A percentile compares a stretch with the other conserved stretches of the same genome.
Evolutionary conservation across 2,888 invertebrate genomes (phyloP).

Genomic region (Cynaeus angustus): DNA sequence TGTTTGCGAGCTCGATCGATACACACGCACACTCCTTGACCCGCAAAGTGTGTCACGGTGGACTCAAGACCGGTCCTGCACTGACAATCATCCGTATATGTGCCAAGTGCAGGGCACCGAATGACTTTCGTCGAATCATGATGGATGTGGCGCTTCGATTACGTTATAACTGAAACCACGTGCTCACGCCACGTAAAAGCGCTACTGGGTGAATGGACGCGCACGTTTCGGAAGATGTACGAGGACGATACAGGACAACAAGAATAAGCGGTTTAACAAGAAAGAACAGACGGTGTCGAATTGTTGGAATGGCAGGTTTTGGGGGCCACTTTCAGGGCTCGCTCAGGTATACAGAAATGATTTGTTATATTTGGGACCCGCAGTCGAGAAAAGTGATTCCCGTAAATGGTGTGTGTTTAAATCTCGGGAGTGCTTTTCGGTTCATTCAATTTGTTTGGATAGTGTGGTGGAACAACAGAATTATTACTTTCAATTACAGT

Average conservation of each 20-base stretch:
- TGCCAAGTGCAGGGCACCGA: slow-evolving; percentile 32
- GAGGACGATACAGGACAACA: slow-evolving; percentile 7
- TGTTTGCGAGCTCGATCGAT: slow-evolving; percentile 43
- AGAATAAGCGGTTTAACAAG: slow-evolving; percentile 15
- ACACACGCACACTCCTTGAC: slow-evolving; percentile 69
- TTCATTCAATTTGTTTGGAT: slow-evolving; percentile 1
- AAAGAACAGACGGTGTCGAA: slow-evolving; percentile 18
- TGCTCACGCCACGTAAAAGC: slow-evolving; percentile 6
- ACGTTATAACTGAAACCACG: slow-evolving; percentile 1
- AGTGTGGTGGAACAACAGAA: slow-evolving; percentile 3
- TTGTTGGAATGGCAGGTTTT: slow-evolving; percentile 9
- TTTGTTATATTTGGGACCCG: not conserved
- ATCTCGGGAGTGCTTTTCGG: not conserved
- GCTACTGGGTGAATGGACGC: not conserved
- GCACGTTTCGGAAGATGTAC: not conserved
- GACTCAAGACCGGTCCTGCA: slow-evolving; percentile 50
- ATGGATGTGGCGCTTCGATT: slow-evolving; percentile 10
- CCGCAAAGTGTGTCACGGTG: slow-evolving; percentile 72
- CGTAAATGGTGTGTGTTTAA: not conserved
- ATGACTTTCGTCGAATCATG: slow-evolving; percentile 16
- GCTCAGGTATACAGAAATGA: slow-evolving; percentile 6
- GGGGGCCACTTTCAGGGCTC: slow-evolving; percentile 11
- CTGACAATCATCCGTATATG: slow-evolving; percentile 22
- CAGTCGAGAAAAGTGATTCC: not conserved
- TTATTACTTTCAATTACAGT: not conserved